Conservation (phyloP, 1,140 invertebrate genomes). For the Drosophila aff. region DNA sequence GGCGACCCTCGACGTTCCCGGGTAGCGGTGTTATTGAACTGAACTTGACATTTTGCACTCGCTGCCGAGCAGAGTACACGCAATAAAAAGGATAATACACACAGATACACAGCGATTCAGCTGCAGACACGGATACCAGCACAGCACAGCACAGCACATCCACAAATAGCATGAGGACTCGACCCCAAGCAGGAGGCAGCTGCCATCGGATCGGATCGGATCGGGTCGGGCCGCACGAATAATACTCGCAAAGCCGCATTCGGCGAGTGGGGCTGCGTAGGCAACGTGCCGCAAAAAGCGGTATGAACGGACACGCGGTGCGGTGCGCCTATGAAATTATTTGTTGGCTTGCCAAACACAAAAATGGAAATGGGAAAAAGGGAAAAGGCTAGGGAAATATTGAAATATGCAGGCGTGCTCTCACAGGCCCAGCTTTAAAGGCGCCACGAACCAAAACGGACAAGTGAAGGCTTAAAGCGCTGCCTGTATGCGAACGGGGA, state of each 20-base stretch:
- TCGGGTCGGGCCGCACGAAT: slow-evolving; percentile 50
- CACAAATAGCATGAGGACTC: slow-evolving; percentile 38
- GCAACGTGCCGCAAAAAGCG: slow-evolving; percentile 43
- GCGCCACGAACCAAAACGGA: background rate
- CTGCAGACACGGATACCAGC: slow-evolving; percentile 29
- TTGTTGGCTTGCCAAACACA: slow-evolving; percentile 46
- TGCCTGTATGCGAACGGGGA: background rate
- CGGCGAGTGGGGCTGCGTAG: slow-evolving; percentile 29
- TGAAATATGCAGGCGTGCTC: slow-evolving; percentile 53
- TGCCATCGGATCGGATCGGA: slow-evolving; percentile 19
- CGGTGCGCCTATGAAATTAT: slow-evolving; percentile 73
- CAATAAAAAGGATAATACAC: slow-evolving; percentile 78
- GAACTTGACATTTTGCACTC: slow-evolving; percentile 80
- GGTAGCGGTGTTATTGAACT: slow-evolving; percentile 75
- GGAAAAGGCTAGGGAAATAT: slow-evolving; percentile 42
- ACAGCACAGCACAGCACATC: slow-evolving; percentile 28
- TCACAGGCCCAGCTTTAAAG: slow-evolving; percentile 44
- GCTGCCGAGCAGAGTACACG: slow-evolving; percentile 40
- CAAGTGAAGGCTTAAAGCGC: slow-evolving; percentile 8
- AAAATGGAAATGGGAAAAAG: slow-evolving; percentile 8
- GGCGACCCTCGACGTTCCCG: slow-evolving; percentile 1
- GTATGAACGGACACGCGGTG: slow-evolving; percentile 57
- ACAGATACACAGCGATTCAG: slow-evolving; percentile 33
- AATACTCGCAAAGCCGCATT: slow-evolving; percentile 48
- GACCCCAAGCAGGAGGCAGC: slow-evolving; percentile 44